Evolutionary conservation across 2,113 vertebrate species (phyloP).

Genomic region (Brienomyrus longianalis): DNA sequence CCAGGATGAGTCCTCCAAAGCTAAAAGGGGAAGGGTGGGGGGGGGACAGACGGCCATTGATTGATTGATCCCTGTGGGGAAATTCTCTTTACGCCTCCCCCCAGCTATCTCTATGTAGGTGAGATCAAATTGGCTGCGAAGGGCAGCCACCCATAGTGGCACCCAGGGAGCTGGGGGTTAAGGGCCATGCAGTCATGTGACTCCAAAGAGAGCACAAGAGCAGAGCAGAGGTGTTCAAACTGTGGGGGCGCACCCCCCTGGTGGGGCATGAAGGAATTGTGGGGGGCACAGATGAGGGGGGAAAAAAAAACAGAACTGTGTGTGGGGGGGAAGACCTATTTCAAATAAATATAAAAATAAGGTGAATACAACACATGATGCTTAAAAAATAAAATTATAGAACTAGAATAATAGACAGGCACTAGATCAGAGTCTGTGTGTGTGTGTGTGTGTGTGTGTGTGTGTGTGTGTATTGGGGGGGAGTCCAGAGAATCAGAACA

Average conservation of each 20-base stretch:
- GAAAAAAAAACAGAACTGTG: neutral
- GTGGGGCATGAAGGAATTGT: neutral
- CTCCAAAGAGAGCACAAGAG: neutral
- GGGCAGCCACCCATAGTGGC: too few relatives aligned
- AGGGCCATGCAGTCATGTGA: neutral
- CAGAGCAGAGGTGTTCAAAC: neutral
- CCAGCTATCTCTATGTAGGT: too few relatives aligned
- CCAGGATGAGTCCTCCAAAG: constrained; percentile 95
- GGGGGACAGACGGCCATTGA: neutral
- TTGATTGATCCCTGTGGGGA: neutral
- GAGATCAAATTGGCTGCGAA: too few relatives aligned
- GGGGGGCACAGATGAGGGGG: neutral
- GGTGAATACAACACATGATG: neutral
- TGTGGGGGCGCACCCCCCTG: neutral
- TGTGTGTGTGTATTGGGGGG: neutral
- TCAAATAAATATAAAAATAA: too few relatives aligned
- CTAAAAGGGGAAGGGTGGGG: constrained; percentile 51
- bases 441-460: neutral
- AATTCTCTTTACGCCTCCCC: too few relatives aligned
- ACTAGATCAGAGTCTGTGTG: neutral
- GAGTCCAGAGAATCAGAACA: neutral
- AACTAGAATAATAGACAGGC: neutral
- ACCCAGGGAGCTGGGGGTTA: too few relatives aligned
- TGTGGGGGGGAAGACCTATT: too few relatives aligned
- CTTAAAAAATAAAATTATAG: neutral